These are phyloP conservation scores for Bergia puertoricense DNA, from an alignment of 92 coral and sea anemone genomes.

Conservation along the genomic window DNA sequence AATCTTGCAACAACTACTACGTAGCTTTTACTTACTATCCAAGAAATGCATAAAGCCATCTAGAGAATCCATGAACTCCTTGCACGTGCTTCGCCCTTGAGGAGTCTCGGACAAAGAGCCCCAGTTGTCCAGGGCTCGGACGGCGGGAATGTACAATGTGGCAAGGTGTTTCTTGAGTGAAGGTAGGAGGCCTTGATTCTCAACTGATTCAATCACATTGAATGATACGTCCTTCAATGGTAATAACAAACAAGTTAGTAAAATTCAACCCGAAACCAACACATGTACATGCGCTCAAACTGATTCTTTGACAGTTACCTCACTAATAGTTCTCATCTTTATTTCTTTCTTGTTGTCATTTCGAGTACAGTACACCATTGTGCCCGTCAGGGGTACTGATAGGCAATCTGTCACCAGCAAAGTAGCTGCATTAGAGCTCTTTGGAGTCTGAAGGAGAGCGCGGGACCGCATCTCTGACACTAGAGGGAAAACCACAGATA, in stretches of 20 bases:
- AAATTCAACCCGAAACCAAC: not conserved
- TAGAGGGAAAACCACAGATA: not conserved
- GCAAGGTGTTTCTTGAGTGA: conserved; percentile 69
- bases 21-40: conserved; percentile 62
- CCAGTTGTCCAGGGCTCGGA: conserved; percentile 75
- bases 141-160: conserved; percentile 68
- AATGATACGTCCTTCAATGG: conserved; percentile 70
- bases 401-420: conserved; percentile 79
- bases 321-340: conserved; percentile 75
- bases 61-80: conserved; percentile 74
- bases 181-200: conserved; percentile 64
- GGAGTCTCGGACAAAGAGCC: conserved; percentile 80
- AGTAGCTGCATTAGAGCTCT: conserved; percentile 59
- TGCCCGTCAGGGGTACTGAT: conserved; percentile 68
- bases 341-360: conserved; percentile 75
- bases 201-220: conserved; percentile 57
- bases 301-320: conserved; percentile 42
- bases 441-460: conserved; percentile 68
- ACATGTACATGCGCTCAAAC: too few species aligned
- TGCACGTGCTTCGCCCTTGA: conserved; percentile 66
- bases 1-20: not conserved
- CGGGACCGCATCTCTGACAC: conserved; percentile 68
- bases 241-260: not conserved
- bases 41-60: conserved; percentile 78
- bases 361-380: conserved; percentile 72